Evolutionary conservation across 2,113 vertebrate species (phyloP).

Genomic region (Micronycteris hirsuta): DNA sequence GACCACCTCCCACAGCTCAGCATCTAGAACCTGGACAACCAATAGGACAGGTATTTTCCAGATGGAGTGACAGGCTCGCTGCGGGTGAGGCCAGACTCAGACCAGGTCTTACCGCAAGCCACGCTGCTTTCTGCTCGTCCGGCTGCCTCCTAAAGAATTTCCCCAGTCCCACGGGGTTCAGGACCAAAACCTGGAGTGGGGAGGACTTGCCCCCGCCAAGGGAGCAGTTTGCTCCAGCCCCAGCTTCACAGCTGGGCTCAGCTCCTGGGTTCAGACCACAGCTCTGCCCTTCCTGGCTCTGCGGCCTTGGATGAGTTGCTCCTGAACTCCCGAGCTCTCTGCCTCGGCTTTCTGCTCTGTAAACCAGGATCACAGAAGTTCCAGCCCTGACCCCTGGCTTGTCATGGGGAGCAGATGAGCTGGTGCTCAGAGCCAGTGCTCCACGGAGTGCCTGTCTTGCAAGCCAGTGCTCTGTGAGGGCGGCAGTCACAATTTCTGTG

Average conservation of each 20-base stretch:
- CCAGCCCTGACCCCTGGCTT: neutral
- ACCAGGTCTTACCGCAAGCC: neutral
- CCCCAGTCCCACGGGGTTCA: neutral
- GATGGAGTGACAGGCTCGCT: fast-evolving
- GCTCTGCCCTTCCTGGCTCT: neutral
- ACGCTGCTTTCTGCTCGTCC: neutral
- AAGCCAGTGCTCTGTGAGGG: neutral
- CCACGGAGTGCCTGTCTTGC: neutral
- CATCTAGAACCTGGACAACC: neutral
- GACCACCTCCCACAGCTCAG: too few relatives aligned
- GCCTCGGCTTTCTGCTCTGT: neutral
- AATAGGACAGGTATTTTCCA: neutral
- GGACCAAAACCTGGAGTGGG: too few relatives aligned
- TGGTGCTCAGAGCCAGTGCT: too few relatives aligned
- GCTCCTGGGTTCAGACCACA: neutral
- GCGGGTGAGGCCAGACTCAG: neutral
- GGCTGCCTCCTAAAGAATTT: neutral
- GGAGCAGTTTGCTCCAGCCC: neutral
- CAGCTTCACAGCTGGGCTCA: neutral
- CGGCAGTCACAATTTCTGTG: fast-evolving
- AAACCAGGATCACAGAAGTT: fast-evolving
- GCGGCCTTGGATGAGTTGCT: neutral
- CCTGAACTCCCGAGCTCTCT: neutral
- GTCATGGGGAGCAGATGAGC: neutral
- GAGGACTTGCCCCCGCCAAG: neutral